Conservation (phyloP, 2,888 invertebrate genomes). For the Hedychridium roseum region DNA sequence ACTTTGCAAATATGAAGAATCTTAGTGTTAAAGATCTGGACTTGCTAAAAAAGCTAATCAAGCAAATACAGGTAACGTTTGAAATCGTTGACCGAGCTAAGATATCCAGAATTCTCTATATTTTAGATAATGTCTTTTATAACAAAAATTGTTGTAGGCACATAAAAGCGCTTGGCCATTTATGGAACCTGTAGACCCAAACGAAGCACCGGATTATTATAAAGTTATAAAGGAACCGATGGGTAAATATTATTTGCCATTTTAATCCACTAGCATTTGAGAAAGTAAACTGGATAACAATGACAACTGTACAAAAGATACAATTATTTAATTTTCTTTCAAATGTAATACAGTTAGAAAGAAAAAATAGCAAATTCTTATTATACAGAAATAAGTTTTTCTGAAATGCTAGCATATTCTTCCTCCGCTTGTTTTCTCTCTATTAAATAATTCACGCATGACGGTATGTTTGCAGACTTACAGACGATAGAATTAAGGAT, state of each 20-base stretch:
- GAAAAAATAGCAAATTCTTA: background rate
- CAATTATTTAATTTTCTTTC: background rate
- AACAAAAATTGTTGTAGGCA: slow-evolving; percentile 65
- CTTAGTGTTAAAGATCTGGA: slow-evolving; percentile 82
- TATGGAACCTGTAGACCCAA: slow-evolving; percentile 95
- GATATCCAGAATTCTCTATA: too few relatives aligned
- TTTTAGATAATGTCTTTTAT: too few relatives aligned
- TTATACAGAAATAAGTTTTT: background rate
- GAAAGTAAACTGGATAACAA: too few relatives aligned
- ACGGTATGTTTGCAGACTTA: slow-evolving; percentile 75
- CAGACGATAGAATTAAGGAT: slow-evolving; percentile 91
- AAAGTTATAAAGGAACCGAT: slow-evolving; percentile 95
- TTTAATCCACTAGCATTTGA: background rate
- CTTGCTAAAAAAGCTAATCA: slow-evolving; percentile 83
- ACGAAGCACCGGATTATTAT: slow-evolving; percentile 96
- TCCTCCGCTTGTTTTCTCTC: background rate
- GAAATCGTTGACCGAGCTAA: too few relatives aligned
- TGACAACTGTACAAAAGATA: background rate
- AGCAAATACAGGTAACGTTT: slow-evolving; percentile 89
- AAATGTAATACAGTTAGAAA: too few relatives aligned
- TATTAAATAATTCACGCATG: slow-evolving; percentile 9
- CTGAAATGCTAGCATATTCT: background rate
- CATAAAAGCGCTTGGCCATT: slow-evolving; percentile 99
- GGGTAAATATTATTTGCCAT: slow-evolving; percentile 71
- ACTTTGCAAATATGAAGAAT: slow-evolving; percentile 89